phyloP scores from a whole-genome alignment of 2,113 vertebrate genomes.

The Conger conger region DNA sequence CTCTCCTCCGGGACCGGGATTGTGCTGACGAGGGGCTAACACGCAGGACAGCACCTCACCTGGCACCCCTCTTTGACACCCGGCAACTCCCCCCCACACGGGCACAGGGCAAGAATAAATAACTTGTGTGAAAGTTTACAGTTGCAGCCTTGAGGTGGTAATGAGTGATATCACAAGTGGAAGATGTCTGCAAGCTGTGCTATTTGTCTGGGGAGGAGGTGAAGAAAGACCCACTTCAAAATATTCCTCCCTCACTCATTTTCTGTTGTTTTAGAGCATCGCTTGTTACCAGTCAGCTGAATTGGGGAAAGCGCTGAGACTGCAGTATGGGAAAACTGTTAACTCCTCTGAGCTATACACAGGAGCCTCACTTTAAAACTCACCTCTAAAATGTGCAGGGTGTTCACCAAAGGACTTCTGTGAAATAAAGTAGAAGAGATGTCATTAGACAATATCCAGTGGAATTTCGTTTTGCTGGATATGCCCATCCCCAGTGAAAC shows the following conservation, averaged over 20 bases:
- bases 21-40: slow-evolving; percentile 8
- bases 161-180: slow-evolving; percentile 4
- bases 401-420: neutral
- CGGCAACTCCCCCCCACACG: neutral
- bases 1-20: neutral
- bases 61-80: neutral
- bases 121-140: neutral
- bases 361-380: slow-evolving; percentile 8
- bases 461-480: slow-evolving; percentile 29
- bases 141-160: slow-evolving; percentile 7
- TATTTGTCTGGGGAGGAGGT: neutral
- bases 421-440: slow-evolving; percentile 6
- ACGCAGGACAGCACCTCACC: neutral
- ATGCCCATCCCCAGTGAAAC: slow-evolving; percentile 34
- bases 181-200: neutral
- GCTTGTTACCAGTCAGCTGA: slow-evolving; percentile 9
- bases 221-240: slow-evolving; percentile 10
- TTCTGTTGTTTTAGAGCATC: neutral
- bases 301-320: slow-evolving; percentile 11
- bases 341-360: neutral
- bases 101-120: neutral
- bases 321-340: slow-evolving; percentile 3
- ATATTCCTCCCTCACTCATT: neutral
- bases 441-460: neutral
- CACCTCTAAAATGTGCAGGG: neutral